Base-by-base conservation (phyloP, 1,140 invertebrate genomes). In the Lucilia sericata region DNA sequence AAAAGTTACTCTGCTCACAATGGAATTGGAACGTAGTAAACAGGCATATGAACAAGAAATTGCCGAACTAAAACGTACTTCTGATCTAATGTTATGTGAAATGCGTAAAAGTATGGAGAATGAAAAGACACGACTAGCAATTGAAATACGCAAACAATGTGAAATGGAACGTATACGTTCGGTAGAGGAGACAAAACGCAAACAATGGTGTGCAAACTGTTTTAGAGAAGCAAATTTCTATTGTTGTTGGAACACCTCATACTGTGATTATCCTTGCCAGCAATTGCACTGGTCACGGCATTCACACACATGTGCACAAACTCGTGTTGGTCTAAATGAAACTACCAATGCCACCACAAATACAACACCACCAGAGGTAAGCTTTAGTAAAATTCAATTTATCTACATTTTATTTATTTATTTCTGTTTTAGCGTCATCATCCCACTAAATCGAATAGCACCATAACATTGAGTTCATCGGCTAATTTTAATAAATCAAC, bases 211-310 rank as follows among this genome's bases (percentile, higher is more conserved):
- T 91, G 94, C 96, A 0, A 93, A 94, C 87, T 98, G 97, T 92
- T 94, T 93, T 74, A 95, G 96, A 85, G 96, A 98, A 91, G 96
- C 97, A 0, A 94, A 96, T 85, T 97, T 97, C 89, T 98, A 97
- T 91, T 98, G 97, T 88, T 98, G 97, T 88, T 98, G 97, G 97
- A 98, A 98, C 91, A 98, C 97, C 0, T 95, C 96, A 49, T 98
- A 98, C 89, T 98, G 97, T 91, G 95, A 96, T 92, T 96, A 96
- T 90, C 92, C 94, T 4, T 98, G 97, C 87, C 96, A 97, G 89
- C 92, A 94, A 83, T 92, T 93, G 85, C 94, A 96, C 88, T 96
- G 95, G 95, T 83, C 92, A 0, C 89, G 90, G 12, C 95, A 96
- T 88, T 93, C 87, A 4, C 7, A 78, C 55, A 85, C 91, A 87